These are phyloP conservation scores for Cephalotes varians DNA, from an alignment of 2,888 invertebrate species.

Conservation along the genomic window DNA sequence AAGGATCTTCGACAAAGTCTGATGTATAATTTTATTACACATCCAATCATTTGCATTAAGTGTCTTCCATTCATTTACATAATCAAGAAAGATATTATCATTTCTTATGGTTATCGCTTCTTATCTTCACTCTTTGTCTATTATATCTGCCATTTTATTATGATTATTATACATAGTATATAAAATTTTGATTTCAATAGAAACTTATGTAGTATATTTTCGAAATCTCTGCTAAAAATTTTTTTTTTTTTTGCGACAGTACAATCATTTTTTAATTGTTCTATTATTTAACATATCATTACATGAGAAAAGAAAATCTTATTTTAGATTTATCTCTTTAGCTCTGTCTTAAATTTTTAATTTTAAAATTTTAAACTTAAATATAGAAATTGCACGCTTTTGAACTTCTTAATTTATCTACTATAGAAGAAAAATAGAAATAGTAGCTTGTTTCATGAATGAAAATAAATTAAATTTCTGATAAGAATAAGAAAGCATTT, in stretches of 20 bases:
- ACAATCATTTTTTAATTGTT: background rate
- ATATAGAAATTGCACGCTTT: background rate
- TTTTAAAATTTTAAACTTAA: background rate
- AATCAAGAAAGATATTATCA: background rate
- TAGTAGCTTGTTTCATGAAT: background rate
- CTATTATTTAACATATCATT: background rate
- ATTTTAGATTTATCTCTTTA: background rate
- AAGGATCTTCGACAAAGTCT: background rate
- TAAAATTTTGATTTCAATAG: background rate
- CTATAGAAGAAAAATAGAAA: background rate
- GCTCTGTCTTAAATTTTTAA: background rate
- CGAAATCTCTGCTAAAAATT: background rate
- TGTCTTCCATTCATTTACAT: background rate
- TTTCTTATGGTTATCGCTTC: background rate
- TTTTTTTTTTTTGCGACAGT: background rate
- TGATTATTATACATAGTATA: background rate
- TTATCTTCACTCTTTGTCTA: background rate
- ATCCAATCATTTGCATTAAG: constrained; percentile 4
- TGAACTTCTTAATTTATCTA: background rate
- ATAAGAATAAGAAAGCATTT: background rate
- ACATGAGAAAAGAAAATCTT: background rate
- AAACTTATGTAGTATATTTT: background rate
- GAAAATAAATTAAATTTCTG: background rate
- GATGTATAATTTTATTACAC: constrained; percentile 23
- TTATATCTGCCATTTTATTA: background rate